phyloP scores from a whole-genome alignment of 2,113 vertebrate genomes.

The Epinephelus cyanopodus region DNA sequence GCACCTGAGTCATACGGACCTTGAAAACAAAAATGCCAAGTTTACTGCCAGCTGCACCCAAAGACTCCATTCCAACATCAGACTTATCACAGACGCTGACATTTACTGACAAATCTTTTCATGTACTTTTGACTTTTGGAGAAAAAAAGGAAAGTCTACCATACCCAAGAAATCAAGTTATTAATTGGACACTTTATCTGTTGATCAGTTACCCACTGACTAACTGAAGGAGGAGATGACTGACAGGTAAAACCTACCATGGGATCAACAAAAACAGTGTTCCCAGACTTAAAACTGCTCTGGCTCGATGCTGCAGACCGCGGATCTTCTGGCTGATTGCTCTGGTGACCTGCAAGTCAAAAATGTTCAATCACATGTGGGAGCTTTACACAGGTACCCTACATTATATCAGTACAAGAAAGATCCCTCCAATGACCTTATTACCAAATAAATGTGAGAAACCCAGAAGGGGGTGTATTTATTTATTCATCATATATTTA shows the following conservation, averaged over 20 bases:
- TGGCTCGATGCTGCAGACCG: constrained; percentile 89
- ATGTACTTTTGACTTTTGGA: not conserved
- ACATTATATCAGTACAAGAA: no score
- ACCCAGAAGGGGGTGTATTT: no score
- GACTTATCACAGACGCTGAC: no score
- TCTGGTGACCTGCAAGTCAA: constrained; percentile 86
- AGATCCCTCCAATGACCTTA: no score
- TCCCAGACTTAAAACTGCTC: constrained; percentile 87
- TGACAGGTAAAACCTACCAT: constrained; percentile 86
- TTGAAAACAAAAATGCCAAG: constrained; percentile 47
- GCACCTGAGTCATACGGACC: constrained; percentile 86
- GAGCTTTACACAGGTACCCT: not conserved
- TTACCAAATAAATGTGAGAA: not conserved
- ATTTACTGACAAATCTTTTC: not conserved
- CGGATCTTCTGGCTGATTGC: constrained; percentile 88
- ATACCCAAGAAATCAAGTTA: no score
- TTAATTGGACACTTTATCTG: not conserved
- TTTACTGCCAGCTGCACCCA: not conserved
- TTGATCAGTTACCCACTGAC: not conserved
- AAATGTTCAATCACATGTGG: not conserved
- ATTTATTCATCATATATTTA: no score
- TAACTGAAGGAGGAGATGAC: not conserved
- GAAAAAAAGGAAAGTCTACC: no score
- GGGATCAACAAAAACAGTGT: constrained; percentile 91
- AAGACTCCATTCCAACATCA: not conserved